Evolutionary conservation across 2,797 vertebrate genomes (phyloP).

Genomic region (Aldrovandia affinis): DNA sequence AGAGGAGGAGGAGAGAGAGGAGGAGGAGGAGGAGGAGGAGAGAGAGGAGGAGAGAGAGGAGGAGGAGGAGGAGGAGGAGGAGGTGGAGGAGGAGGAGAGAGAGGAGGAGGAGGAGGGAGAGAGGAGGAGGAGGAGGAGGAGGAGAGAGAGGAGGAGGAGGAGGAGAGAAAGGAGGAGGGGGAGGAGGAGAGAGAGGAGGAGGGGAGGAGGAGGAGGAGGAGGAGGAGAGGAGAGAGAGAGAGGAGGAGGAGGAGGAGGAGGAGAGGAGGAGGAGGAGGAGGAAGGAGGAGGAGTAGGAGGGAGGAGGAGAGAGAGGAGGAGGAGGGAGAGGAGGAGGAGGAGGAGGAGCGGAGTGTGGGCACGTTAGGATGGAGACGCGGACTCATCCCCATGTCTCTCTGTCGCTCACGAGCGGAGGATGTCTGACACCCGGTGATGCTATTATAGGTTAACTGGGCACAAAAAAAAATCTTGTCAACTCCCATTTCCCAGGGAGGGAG

Average conservation of each 20-base stretch:
- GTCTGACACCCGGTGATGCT: too few relatives aligned
- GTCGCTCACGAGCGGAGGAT: too few relatives aligned
- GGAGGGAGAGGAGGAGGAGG: constrained; percentile 32
- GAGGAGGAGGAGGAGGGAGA: neutral
- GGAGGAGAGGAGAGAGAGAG: neutral
- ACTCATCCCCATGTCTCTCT: too few relatives aligned
- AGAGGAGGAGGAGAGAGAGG: constrained; percentile 48
- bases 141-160: constrained; percentile 20
- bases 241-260: neutral
- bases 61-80: neutral
- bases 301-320: constrained; percentile 44
- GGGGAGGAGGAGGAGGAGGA: neutral
- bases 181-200: constrained; percentile 24
- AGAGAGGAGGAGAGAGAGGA: too few relatives aligned
- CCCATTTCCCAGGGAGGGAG: too few relatives aligned
- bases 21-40: neutral
- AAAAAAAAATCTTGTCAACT: too few relatives aligned
- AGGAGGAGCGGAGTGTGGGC: neutral
- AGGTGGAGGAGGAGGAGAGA: neutral
- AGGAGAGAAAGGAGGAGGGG: constrained; percentile 46
- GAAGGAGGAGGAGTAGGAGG: constrained; percentile 12
- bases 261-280: constrained; percentile 22
- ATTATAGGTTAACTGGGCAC: too few relatives aligned
- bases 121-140: constrained; percentile 23
- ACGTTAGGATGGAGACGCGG: too few relatives aligned